Conservation (phyloP, 1,140 invertebrate genomes). For the Drosophila leontia region DNA sequence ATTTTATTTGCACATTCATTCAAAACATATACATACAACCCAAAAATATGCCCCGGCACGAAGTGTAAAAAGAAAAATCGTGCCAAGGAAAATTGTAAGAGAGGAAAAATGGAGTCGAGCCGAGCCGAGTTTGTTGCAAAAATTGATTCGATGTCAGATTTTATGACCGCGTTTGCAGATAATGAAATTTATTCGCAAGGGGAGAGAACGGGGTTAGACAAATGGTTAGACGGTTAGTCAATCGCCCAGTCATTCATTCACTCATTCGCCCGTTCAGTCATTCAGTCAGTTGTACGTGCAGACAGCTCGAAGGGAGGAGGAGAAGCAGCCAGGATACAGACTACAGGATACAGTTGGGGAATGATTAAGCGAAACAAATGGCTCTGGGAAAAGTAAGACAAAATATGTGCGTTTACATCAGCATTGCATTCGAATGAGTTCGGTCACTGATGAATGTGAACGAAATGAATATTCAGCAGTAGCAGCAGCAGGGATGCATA, state of each 20-base stretch:
- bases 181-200: slow-evolving; percentile 73
- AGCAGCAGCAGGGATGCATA: background rate
- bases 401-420: slow-evolving; percentile 22
- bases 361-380: slow-evolving; percentile 37
- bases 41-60: slow-evolving; percentile 48
- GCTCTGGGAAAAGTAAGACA: slow-evolving; percentile 3
- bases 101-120: slow-evolving; percentile 1
- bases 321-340: background rate
- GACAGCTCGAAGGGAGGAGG: slow-evolving; percentile 1
- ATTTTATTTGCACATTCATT: slow-evolving; percentile 82
- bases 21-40: slow-evolving; percentile 43
- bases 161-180: slow-evolving; percentile 78
- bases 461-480: slow-evolving; percentile 17
- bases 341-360: background rate
- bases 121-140: slow-evolving; percentile 37
- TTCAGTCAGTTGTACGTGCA: slow-evolving; percentile 40
- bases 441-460: slow-evolving; percentile 12
- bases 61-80: background rate
- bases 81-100: slow-evolving; percentile 3
- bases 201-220: slow-evolving; percentile 19
- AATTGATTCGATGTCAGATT: slow-evolving; percentile 71
- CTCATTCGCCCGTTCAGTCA: slow-evolving; percentile 15
- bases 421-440: slow-evolving; percentile 33
- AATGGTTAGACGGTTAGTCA: slow-evolving; percentile 25
- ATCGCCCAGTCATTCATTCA: slow-evolving; percentile 32